Conservation (phyloP, 2,113 vertebrate species). For the Gobiocypris rarus region DNA sequence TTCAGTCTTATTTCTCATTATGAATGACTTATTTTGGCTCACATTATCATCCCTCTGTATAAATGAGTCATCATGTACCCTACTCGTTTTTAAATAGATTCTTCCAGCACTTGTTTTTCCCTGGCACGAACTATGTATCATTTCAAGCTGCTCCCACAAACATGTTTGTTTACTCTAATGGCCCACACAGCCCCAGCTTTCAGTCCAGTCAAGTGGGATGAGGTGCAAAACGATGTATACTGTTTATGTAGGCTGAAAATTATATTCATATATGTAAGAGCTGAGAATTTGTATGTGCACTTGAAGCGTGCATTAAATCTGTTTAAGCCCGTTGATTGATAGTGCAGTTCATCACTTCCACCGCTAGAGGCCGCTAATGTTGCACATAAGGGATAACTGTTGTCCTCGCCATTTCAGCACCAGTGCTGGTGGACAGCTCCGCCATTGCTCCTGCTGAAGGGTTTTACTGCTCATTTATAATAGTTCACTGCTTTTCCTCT, state of each 20-base stretch:
- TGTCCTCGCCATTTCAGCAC: conserved; percentile 42
- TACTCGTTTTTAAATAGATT: not conserved
- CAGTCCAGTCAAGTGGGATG: not conserved
- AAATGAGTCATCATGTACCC: conserved; percentile 1
- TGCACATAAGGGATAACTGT: not conserved
- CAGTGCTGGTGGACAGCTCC: conserved; percentile 31
- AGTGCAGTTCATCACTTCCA: not conserved
- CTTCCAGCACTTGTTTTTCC: not conserved
- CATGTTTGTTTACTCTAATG: conserved; percentile 8
- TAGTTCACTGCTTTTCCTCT: conserved; percentile 20
- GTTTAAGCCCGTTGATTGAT: not conserved
- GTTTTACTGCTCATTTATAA: conserved; percentile 11
- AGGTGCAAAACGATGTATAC: not conserved
- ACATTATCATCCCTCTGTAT: not conserved
- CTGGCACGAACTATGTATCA: not conserved
- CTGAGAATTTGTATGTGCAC: not conserved
- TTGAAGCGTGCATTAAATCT: not conserved
- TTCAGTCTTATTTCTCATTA: not conserved
- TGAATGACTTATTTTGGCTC: not conserved
- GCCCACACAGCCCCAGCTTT: conserved; percentile 2
- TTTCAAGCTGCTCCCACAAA: conserved; percentile 4
- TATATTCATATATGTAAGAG: not conserved
- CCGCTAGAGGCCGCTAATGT: conserved; percentile 43
- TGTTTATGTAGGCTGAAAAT: not conserved
- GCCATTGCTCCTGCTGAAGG: conserved; percentile 7